These are phyloP conservation scores for Gadus chalcogrammus DNA, from an alignment of 2,113 vertebrate species.

Conservation along the genomic window DNA sequence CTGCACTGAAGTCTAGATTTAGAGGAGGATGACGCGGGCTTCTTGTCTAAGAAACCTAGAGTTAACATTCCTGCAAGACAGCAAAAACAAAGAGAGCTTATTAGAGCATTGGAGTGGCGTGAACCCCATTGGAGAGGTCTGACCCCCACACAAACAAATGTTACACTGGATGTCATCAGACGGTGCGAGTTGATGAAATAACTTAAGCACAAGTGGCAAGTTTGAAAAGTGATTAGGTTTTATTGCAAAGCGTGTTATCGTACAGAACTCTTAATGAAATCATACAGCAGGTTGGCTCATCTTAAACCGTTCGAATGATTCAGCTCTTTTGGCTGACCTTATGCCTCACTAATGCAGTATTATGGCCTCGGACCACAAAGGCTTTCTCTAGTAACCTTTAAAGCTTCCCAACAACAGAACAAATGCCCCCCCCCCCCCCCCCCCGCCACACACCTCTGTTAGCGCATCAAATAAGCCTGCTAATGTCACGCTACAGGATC, in stretches of 20 bases:
- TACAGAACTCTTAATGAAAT: background rate
- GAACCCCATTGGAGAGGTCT: background rate
- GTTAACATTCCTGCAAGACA: slow-evolving; percentile 95
- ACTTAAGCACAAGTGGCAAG: background rate
- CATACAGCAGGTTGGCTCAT: too few relatives aligned
- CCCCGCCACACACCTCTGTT: background rate
- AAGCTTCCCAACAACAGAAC: slow-evolving; percentile 18
- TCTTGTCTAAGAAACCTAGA: slow-evolving; percentile 86
- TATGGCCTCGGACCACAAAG: background rate
- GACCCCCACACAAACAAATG: slow-evolving; percentile 18
- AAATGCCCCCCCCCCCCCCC: slow-evolving; percentile 1
- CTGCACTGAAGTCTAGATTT: slow-evolving; percentile 85
- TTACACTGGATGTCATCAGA: background rate
- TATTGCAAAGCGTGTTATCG: background rate
- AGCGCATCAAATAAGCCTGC: slow-evolving; percentile 29
- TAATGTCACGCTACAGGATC: slow-evolving; percentile 28
- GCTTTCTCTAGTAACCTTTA: slow-evolving; percentile 31
- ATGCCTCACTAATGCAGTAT: slow-evolving; percentile 4
- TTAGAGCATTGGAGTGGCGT: slow-evolving; percentile 42
- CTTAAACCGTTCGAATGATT: too few relatives aligned
- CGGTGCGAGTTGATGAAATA: background rate
- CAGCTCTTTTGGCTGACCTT: background rate
- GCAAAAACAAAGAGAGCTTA: slow-evolving; percentile 85
- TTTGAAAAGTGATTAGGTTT: background rate
- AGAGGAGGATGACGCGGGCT: slow-evolving; percentile 76